A percentile compares a stretch with the other conserved stretches of the same genome.
Conservation (phyloP, 30 jellyfish, hydroid and myxozoan genomes). For the Nemopilema nomurai region DNA sequence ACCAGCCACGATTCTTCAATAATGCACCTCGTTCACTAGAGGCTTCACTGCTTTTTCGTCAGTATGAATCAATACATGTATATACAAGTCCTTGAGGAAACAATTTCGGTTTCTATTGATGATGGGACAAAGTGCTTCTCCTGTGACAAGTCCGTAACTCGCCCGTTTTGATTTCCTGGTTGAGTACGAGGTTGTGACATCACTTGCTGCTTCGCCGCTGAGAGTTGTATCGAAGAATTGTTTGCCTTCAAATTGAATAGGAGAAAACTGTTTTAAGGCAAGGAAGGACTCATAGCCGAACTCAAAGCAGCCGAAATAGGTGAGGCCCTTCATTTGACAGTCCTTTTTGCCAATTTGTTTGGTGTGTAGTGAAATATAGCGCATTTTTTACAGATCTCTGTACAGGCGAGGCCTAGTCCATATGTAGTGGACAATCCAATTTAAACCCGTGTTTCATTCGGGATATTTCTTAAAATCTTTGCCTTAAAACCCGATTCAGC, state of each 20-base stretch:
- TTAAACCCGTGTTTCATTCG: no score
- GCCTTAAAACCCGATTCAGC: no score
- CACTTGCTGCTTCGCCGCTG: background rate
- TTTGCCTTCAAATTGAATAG: background rate
- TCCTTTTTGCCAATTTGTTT: background rate
- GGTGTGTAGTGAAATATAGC: background rate
- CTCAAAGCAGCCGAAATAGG: background rate
- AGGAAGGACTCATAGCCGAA: background rate
- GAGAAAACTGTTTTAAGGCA: background rate
- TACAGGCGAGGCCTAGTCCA: background rate
- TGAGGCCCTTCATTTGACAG: background rate
- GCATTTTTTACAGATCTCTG: background rate
- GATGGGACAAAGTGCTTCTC: no score
- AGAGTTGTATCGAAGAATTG: background rate
- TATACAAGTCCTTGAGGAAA: no score
- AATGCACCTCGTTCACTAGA: no score
- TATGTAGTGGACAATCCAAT: background rate
- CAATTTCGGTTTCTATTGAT: no score
- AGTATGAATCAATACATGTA: no score
- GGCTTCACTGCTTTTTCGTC: no score
- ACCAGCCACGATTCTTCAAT: no score
- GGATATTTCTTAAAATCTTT: no score
- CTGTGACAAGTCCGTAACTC: no score
- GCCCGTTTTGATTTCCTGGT: background rate
- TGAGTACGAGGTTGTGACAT: background rate